These are phyloP conservation scores for Mylabris phalerata DNA, from an alignment of 1,140 invertebrate species.

Conservation along the genomic window DNA sequence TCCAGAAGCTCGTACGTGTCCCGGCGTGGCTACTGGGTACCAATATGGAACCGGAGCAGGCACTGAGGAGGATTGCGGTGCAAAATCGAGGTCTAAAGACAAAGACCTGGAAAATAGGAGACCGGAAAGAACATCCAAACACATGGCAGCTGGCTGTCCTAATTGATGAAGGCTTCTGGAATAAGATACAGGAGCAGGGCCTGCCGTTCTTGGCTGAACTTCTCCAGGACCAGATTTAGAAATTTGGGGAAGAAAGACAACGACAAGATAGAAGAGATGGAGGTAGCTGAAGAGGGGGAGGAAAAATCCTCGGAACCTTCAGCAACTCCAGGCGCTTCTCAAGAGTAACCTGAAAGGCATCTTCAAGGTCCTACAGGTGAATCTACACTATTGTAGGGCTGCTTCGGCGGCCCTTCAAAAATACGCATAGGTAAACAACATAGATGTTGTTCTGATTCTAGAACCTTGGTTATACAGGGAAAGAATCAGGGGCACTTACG, in stretches of 20 bases:
- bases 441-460: background rate
- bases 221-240: too few species aligned
- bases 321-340: too few species aligned
- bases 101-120: too few species aligned
- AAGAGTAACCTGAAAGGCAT: background rate
- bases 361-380: background rate
- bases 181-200: background rate
- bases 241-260: too few species aligned
- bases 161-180: background rate
- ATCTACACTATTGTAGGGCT: slow-evolving; percentile 3
- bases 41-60: too few species aligned
- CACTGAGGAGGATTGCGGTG: too few species aligned
- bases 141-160: background rate
- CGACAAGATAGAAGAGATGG: background rate
- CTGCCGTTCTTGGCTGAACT: too few species aligned
- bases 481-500: background rate
- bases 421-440: background rate
- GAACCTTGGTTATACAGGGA: background rate
- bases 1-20: too few species aligned
- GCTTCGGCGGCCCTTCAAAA: background rate
- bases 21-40: too few species aligned
- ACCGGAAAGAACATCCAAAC: background rate
- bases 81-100: too few species aligned
- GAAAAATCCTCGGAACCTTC: background rate
- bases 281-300: background rate